Percentiles rank a stretch among this genome's conserved stretches.
Evolutionary conservation across 2,888 invertebrate genomes (phyloP).

Genomic region (Terebella lapidaria): DNA sequence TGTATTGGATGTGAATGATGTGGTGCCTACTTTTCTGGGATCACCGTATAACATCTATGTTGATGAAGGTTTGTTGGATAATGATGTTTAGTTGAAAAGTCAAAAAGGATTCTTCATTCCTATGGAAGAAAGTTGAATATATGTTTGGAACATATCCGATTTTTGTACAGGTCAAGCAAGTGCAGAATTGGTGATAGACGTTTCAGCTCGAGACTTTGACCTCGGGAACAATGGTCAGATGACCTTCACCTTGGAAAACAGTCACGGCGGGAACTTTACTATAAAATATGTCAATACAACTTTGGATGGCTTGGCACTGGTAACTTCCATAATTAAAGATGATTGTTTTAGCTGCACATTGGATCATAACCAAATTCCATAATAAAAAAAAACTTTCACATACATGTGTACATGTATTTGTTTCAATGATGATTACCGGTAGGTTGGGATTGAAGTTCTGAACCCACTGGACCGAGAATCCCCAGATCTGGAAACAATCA

Average conservation of each 20-base stretch:
- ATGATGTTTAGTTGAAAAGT: not conserved
- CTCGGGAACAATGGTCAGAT: not conserved
- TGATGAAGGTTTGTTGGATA: slow-evolving; percentile 4
- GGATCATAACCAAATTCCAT: too few species aligned
- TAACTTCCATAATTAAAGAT: too few species aligned
- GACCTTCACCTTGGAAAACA: not conserved
- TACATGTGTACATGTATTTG: too few species aligned
- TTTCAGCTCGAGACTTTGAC: not conserved
- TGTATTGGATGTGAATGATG: slow-evolving; percentile 16
- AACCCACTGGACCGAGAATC: not conserved
- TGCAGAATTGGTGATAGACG: not conserved
- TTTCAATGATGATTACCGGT: too few species aligned
- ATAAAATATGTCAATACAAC: too few species aligned
- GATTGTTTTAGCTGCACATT: too few species aligned
- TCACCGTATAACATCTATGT: slow-evolving; percentile 12
- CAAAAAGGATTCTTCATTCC: too few species aligned
- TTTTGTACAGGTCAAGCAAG: not conserved
- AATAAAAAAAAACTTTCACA: too few species aligned
- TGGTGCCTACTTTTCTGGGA: slow-evolving; percentile 11
- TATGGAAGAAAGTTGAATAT: not conserved
- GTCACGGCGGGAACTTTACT: not conserved
- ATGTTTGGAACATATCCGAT: not conserved
- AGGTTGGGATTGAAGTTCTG: not conserved
- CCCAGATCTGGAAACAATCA: not conserved
- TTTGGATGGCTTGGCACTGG: too few species aligned